Conservation (phyloP, 2,797 vertebrate species). For the Malurus splendens region DNA sequence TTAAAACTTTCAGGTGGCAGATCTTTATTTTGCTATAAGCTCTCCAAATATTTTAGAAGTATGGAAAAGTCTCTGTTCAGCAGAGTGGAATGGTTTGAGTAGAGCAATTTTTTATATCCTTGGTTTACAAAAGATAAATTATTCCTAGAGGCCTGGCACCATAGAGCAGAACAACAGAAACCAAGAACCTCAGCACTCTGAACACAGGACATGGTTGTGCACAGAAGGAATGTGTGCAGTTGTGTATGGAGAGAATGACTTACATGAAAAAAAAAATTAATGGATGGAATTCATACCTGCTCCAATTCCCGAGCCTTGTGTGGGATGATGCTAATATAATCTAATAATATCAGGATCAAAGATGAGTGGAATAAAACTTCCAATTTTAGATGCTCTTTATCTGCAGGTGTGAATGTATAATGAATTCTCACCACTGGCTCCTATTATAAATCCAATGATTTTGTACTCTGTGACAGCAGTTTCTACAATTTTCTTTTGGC, state of each 20-base stretch:
- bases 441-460: conserved; percentile 38
- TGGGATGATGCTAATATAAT: conserved; percentile 49
- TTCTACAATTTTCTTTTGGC: conserved; percentile 53
- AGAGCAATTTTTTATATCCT: not conserved
- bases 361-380: conserved; percentile 57
- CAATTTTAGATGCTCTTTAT: conserved; percentile 59
- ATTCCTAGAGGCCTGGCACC: not conserved
- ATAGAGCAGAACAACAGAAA: not conserved
- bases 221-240: not conserved
- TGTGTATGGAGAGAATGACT: not conserved
- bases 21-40: conserved; percentile 8
- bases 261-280: not conserved
- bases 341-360: conserved; percentile 60
- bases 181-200: not conserved
- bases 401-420: conserved; percentile 63
- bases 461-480: conserved; percentile 30
- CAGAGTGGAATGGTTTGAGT: not conserved
- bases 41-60: not conserved
- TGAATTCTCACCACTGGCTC: conserved; percentile 50
- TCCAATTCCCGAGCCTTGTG: conserved; percentile 1
- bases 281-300: not conserved
- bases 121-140: not conserved
- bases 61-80: not conserved
- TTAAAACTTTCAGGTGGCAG: not conserved
- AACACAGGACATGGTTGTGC: not conserved